phyloP scores from a whole-genome alignment of 1,140 invertebrate species.

The Acyrthosiphon pisum region DNA sequence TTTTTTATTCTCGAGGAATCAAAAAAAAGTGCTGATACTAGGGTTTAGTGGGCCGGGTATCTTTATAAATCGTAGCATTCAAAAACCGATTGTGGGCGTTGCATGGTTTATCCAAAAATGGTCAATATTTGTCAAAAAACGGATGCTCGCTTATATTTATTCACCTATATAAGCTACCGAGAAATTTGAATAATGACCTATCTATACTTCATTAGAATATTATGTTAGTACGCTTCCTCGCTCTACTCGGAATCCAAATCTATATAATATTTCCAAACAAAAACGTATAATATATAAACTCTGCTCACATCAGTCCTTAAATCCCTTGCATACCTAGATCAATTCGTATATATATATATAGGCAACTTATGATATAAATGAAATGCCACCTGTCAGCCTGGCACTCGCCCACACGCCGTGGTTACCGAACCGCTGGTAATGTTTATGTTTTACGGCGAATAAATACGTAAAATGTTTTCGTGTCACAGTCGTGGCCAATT shows the following conservation, averaged over 20 bases:
- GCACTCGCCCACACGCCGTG: not conserved
- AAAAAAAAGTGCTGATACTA: not conserved
- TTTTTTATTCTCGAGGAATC: not conserved
- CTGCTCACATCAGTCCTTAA: not conserved
- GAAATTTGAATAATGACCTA: not conserved
- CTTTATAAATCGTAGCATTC: not conserved
- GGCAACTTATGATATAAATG: not conserved
- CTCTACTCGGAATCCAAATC: not conserved
- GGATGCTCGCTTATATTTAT: not conserved
- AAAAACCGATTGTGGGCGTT: not conserved
- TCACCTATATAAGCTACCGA: not conserved
- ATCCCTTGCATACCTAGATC: not conserved
- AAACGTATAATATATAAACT: not conserved
- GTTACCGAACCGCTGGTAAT: not conserved
- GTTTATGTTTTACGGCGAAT: not conserved
- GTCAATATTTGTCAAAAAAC: constrained; percentile 7
- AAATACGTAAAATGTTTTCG: not conserved
- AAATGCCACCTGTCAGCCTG: not conserved
- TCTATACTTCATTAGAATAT: not conserved
- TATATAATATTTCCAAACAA: not conserved
- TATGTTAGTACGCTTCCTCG: not conserved
- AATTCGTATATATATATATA: not conserved
- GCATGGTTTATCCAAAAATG: not conserved
- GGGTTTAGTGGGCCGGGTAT: not conserved
- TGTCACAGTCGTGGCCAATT: not conserved